Evolutionary conservation across 2,888 invertebrate genomes (phyloP).

Genomic region (Drosophila neonasuta): DNA sequence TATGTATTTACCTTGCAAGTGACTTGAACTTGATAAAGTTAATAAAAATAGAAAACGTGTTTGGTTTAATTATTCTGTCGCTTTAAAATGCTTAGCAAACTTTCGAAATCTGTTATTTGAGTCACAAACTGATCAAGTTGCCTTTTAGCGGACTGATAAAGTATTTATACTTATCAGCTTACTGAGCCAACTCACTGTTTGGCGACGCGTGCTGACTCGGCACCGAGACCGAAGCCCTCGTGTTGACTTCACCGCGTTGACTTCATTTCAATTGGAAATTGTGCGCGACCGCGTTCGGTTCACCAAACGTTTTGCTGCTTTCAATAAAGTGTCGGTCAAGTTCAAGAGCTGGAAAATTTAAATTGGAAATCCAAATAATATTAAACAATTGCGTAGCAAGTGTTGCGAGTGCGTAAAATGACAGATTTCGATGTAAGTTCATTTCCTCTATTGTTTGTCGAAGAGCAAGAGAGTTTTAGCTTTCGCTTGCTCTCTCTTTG

Average conservation of each 20-base stretch:
- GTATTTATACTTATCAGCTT: background rate
- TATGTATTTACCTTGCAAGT: conserved; percentile 1
- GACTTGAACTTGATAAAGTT: background rate
- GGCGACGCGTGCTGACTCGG: conserved; percentile 42
- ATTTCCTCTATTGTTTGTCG: background rate
- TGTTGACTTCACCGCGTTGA: conserved; percentile 45
- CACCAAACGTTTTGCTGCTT: conserved; percentile 35
- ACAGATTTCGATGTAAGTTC: conserved; percentile 72
- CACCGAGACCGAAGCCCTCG: conserved; percentile 30
- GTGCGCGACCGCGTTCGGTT: conserved; percentile 53
- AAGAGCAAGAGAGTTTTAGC: conserved; percentile 10
- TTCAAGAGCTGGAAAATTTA: conserved; percentile 43
- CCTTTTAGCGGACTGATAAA: background rate
- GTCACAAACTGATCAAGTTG: background rate
- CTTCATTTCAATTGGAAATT: conserved; percentile 74
- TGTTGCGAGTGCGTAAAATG: conserved; percentile 48
- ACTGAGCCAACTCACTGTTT: conserved; percentile 46
- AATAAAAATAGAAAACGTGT: background rate
- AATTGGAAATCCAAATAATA: conserved; percentile 46
- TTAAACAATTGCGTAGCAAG: conserved; percentile 16
- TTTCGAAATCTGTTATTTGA: background rate
- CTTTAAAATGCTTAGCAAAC: background rate
- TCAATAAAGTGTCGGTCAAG: conserved; percentile 32
- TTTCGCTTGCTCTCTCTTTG: conserved; percentile 5
- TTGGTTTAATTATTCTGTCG: background rate